phyloP scores from a whole-genome alignment of 2,888 invertebrate genomes.

The Tuberolachnus salignus region DNA sequence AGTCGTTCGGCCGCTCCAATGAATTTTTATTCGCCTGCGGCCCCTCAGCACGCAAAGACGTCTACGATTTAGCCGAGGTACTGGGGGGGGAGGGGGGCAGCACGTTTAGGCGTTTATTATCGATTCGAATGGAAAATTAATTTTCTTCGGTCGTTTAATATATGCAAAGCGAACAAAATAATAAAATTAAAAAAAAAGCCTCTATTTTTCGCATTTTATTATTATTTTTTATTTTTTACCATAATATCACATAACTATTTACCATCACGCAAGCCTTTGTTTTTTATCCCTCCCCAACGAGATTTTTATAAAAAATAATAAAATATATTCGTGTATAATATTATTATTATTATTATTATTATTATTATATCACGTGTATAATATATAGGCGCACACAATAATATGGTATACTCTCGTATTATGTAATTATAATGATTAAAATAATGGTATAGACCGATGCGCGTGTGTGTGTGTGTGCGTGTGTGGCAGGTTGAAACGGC shows the following conservation, averaged over 20 bases:
- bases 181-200: neutral
- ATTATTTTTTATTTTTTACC: neutral
- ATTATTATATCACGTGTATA: too few relatives aligned
- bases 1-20: too few relatives aligned
- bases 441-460: constrained; percentile 32
- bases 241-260: constrained; percentile 11
- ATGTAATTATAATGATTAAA: constrained; percentile 55
- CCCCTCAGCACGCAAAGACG: too few relatives aligned
- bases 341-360: neutral
- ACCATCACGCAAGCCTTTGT: constrained; percentile 33
- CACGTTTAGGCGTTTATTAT: neutral
- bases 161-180: neutral
- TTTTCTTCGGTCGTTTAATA: neutral
- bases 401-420: constrained; percentile 29
- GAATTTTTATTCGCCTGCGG: too few relatives aligned
- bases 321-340: neutral
- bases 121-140: neutral
- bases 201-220: neutral
- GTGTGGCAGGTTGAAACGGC: constrained; percentile 48
- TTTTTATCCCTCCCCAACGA: neutral
- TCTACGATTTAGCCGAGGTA: too few relatives aligned
- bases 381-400: neutral
- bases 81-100: too few relatives aligned
- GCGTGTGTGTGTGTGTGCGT: neutral
- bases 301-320: constrained; percentile 16